Evolutionary conservation across 1,140 invertebrate species (phyloP).

Genomic region (Dendroctonus ponderosae): DNA sequence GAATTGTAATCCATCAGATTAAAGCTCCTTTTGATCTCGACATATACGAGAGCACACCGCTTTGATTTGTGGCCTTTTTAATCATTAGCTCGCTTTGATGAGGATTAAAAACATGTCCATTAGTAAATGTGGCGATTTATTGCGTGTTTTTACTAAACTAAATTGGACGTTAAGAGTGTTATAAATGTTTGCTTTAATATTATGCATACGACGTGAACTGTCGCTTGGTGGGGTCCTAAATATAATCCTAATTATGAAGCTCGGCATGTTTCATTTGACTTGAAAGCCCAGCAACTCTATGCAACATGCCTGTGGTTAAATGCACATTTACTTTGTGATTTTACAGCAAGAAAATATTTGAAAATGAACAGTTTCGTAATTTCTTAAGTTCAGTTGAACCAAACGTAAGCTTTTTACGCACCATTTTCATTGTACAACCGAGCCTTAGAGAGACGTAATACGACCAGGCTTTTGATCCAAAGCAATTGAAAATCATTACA

Average conservation of each 20-base stretch:
- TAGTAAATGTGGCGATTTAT: slow-evolving; percentile 29
- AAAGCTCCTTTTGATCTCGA: slow-evolving; percentile 27
- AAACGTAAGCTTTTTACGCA: too few relatives aligned
- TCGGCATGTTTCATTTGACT: too few relatives aligned
- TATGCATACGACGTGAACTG: not conserved
- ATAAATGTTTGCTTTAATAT: slow-evolving; percentile 15
- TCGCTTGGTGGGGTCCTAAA: slow-evolving; percentile 3
- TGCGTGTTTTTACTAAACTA: slow-evolving; percentile 23
- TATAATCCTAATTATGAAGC: slow-evolving; percentile 3
- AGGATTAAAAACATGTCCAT: slow-evolving; percentile 29
- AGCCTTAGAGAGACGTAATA: too few relatives aligned
- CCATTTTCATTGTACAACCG: too few relatives aligned
- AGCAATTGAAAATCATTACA: too few relatives aligned
- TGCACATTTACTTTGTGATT: too few relatives aligned
- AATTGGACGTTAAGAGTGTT: slow-evolving; percentile 20
- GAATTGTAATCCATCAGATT: slow-evolving; percentile 27
- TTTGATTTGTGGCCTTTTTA: slow-evolving; percentile 31
- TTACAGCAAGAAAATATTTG: too few relatives aligned
- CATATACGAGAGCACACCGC: slow-evolving; percentile 12
- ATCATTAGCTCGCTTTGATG: slow-evolving; percentile 28
- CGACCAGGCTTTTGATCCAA: too few relatives aligned
- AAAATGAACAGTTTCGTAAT: too few relatives aligned
- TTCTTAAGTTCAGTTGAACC: too few relatives aligned
- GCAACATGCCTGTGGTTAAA: too few relatives aligned
- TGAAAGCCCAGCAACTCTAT: too few relatives aligned